Evolutionary conservation across 2,797 vertebrate species (phyloP), one percentile per base, ranked within the genome.

Genomic region (Macroramphosus scolopax): DNA sequence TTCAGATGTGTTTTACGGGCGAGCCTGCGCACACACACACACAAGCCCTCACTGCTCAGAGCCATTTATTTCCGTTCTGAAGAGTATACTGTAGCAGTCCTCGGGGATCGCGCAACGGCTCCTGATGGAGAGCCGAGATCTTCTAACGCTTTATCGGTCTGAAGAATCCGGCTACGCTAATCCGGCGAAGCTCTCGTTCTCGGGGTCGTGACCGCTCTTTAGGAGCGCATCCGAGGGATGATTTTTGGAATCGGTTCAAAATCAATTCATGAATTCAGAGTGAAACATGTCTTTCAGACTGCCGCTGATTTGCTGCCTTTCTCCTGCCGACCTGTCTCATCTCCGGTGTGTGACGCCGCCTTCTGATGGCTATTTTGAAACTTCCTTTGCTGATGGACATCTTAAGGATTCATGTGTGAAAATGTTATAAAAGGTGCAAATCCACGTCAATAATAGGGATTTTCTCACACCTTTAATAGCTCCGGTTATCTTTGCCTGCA

Each of bases 11-110:
- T 80, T 63, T 72, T 49, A 44, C 40, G n/a, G n/a, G n/a, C n/a
- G n/a, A n/a, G n/a, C 28, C 17, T 32, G 22, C 17, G 40, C 9
- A 8, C 8, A 3, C 8, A 13, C 40, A 25, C 15, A 29, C 22
- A 29, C 50, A 30, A 30, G 35, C 17, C 57, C 69, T 42, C 25
- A 20, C 61, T 65, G 63, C 70, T 80, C 66, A 51, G 53, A 77
- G 50, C 28, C 65, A 42, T 79, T 84, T 80, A 58, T 75, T 68
- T 69, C 37, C 45, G 54, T 80, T 76, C 44, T 71, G 60, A 46
- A 77, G 43, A 48, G 53, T 64, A 6, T 22, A 64, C 50, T 35
- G 46, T 29, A 39, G 58, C 33, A 31, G 47, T 72, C 78, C 69
- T 75, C 14, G 1, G 76, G 78, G 66, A 68, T 33, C 34, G 26